Conservation (phyloP, 2,113 vertebrate species). For the Sapajus apella region DNA sequence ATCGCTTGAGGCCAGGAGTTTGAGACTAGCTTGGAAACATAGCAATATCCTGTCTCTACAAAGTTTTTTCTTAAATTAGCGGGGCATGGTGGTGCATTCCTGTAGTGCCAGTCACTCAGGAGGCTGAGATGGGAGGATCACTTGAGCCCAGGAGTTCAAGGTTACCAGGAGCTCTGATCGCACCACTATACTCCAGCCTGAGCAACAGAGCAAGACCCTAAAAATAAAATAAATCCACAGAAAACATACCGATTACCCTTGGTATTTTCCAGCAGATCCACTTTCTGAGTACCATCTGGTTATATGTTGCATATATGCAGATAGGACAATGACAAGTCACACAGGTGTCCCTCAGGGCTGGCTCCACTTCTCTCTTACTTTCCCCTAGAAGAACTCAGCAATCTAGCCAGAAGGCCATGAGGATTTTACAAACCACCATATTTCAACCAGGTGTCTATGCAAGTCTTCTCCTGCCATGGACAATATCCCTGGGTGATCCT, state of each 20-base stretch:
- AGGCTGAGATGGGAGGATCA: too few species aligned
- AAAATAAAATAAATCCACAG: background rate
- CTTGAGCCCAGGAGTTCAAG: too few species aligned
- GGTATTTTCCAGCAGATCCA: background rate
- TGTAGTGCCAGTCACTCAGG: too few species aligned
- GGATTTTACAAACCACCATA: background rate
- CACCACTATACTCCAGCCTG: too few species aligned
- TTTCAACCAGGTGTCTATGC: background rate
- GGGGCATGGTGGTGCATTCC: too few species aligned
- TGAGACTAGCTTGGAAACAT: too few species aligned
- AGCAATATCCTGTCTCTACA: too few species aligned
- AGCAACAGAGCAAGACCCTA: too few species aligned
- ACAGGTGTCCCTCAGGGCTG: background rate
- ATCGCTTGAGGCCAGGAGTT: too few species aligned
- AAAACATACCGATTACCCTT: background rate
- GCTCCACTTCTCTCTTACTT: background rate
- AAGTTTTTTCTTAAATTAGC: too few species aligned
- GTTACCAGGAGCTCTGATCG: too few species aligned
- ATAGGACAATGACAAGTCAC: background rate
- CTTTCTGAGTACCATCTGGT: background rate
- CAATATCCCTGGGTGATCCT: background rate
- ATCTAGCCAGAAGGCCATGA: background rate
- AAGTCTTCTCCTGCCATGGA: background rate
- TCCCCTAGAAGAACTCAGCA: background rate
- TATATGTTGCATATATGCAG: background rate